Evolutionary conservation across 2,797 vertebrate species (phyloP).

Genomic region (Anniella stebbinsi): DNA sequence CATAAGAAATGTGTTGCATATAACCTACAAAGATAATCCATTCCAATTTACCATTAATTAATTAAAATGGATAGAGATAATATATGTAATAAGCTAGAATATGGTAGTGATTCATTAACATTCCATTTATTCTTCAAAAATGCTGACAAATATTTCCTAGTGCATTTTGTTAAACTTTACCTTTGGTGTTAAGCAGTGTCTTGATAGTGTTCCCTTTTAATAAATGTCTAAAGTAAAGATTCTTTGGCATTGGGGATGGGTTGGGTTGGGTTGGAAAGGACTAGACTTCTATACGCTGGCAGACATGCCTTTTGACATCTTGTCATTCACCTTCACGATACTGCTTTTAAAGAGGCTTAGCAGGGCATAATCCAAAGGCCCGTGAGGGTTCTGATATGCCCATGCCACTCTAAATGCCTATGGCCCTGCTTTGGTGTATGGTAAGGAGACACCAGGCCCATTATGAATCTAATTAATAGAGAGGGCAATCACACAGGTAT

Average conservation of each 20-base stretch:
- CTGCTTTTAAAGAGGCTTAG: constrained; percentile 7
- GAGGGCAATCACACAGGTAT: background rate
- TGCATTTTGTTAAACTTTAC: constrained; percentile 80
- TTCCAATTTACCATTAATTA: constrained; percentile 67
- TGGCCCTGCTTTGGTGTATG: background rate
- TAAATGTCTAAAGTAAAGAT: constrained; percentile 72
- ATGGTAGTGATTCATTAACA: constrained; percentile 71
- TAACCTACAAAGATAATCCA: constrained; percentile 73
- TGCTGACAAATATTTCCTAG: constrained; percentile 77
- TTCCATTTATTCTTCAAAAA: constrained; percentile 71
- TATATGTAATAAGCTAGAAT: constrained; percentile 70
- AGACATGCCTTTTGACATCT: constrained; percentile 56
- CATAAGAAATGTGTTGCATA: constrained; percentile 73
- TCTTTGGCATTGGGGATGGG: constrained; percentile 82
- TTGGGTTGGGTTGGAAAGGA: background rate
- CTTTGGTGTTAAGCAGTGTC: constrained; percentile 85
- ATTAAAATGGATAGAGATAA: constrained; percentile 61
- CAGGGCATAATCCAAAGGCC: background rate
- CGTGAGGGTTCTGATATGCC: background rate
- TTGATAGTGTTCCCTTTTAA: constrained; percentile 67
- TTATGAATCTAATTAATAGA: background rate
- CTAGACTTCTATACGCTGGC: constrained; percentile 67
- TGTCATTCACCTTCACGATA: constrained; percentile 66
- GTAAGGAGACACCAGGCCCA: background rate
- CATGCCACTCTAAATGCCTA: background rate